Base-by-base conservation (phyloP, 2,888 invertebrate species). In the Nomada flava region DNA sequence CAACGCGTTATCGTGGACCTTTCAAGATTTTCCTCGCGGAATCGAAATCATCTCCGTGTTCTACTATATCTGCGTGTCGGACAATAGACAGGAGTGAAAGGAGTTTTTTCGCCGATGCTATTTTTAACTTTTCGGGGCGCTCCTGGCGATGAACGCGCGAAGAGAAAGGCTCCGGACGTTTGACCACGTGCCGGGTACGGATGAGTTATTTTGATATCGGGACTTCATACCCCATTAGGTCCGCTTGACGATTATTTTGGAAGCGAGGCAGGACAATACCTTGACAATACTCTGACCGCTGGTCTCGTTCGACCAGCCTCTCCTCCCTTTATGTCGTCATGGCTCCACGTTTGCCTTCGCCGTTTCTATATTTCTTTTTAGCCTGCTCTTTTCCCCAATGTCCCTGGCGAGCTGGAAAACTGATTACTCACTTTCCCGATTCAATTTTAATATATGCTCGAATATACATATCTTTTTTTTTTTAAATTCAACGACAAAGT, bases 201-300 rank as follows among this genome's bases (percentile, higher is more conserved):
- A 84, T 84, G 91, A 91, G 90, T 91, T 91, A 91, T 92, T 92
- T 91, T 91, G 92, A 91, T 93, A 93, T 93, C 93, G 89, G 92
- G 88, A 85, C 90, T 93, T 93, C 84, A 93, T 92, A 90, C 91
- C 88, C 93, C 93, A 93, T 93, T 93, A 93, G 90, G 85, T 90
- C 71, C 85, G 87, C 71, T 69, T 76, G 87, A 88, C 90, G 92
- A 93, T 93, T 93, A 92, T 92, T 93, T 92, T 87, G 88, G 85
- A 81, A 89, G 85, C 88, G 80, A 78, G 86, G 75, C 79, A 88
- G 90, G 92, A 93, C 92, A 92, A 93, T 92, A 91, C 91, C 91
- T 89, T 88, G 90, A 91, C 93, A 88, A 92, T 91, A 92, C 92
- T 88, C 82, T 90, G 91, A 90, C 91, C 91, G 81, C 77, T 83